These are phyloP conservation scores for Oxyruncus cristatus DNA, from an alignment of 2,113 vertebrate genomes.

Conservation along the genomic window DNA sequence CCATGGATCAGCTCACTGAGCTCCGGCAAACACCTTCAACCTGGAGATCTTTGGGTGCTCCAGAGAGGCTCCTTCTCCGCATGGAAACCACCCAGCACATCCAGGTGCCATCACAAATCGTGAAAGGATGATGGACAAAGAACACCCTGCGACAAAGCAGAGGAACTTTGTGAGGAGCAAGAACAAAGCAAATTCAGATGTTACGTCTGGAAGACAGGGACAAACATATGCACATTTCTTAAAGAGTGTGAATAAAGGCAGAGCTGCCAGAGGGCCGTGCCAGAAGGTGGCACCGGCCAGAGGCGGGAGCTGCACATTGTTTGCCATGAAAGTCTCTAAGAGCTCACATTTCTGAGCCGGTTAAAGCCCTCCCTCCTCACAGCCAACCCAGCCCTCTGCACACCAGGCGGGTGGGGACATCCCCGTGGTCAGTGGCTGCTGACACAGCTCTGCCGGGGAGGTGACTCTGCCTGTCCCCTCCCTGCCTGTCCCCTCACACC, in stretches of 20 bases:
- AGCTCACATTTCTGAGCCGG: fast-evolving
- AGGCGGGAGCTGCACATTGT: fast-evolving
- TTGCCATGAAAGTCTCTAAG: neutral
- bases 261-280: neutral
- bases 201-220: neutral
- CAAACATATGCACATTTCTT: neutral
- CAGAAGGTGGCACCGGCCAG: neutral
- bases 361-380: neutral
- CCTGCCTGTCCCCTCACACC: neutral
- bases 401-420: neutral
- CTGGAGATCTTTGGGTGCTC: neutral
- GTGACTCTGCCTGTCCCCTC: neutral
- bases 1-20: neutral
- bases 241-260: neutral
- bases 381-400: neutral
- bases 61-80: neutral
- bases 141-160: neutral
- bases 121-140: neutral
- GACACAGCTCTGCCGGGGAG: neutral
- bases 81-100: neutral
- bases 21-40: neutral
- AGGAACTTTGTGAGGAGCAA: neutral
- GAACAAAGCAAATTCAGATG: neutral
- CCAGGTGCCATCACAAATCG: too few relatives aligned
- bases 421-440: neutral